Evolutionary conservation across 2,888 invertebrate genomes (phyloP).

Genomic region (Rotaria macrura): DNA sequence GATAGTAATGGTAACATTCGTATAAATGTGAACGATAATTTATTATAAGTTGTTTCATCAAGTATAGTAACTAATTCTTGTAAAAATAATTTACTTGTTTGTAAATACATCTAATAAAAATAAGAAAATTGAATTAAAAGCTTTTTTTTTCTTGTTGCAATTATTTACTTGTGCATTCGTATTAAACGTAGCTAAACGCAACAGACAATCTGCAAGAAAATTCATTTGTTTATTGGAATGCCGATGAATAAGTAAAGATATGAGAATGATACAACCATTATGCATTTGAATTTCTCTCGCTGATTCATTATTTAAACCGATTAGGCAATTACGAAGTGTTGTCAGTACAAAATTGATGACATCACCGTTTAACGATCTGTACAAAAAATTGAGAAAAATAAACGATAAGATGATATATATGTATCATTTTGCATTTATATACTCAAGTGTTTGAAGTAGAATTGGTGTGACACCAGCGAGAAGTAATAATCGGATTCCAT

Average conservation of each 20-base stretch:
- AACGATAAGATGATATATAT: no score
- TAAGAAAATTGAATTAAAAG: no score
- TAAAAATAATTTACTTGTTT: slow-evolving; percentile 7
- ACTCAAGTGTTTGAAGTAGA: not conserved
- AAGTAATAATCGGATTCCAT: slow-evolving; percentile 3
- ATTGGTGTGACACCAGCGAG: not conserved
- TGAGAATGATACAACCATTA: not conserved
- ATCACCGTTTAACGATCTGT: not conserved
- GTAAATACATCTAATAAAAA: not conserved
- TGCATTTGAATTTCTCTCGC: not conserved
- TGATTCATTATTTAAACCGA: not conserved
- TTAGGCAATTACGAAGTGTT: not conserved
- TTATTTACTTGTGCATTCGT: not conserved
- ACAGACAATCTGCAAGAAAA: not conserved
- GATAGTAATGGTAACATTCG: not conserved
- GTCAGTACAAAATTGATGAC: not conserved
- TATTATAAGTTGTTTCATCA: not conserved
- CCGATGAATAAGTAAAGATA: not conserved
- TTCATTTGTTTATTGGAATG: slow-evolving; percentile 2
- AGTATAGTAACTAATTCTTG: not conserved
- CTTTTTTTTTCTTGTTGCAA: no score
- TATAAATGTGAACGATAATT: not conserved
- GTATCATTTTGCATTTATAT: not conserved
- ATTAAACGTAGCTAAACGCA: not conserved
- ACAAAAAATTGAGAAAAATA: not conserved